Evolutionary conservation across 2,797 vertebrate genomes (phyloP).

Genomic region (Sebastolobus altivelis): DNA sequence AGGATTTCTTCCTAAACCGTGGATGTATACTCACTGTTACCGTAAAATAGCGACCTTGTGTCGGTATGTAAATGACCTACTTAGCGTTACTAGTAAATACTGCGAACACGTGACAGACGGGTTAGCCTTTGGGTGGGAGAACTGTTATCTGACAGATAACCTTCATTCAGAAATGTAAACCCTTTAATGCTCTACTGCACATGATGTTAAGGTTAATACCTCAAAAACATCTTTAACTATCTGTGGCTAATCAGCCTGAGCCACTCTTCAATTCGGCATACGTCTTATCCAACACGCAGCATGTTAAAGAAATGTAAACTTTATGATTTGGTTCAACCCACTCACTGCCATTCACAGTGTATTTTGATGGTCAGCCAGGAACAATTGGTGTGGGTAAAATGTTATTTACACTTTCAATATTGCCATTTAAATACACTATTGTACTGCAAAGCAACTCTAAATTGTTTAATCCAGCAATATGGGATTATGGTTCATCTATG

Average conservation of each 20-base stretch:
- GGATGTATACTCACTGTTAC: neutral
- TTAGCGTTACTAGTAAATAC: neutral
- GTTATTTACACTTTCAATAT: neutral
- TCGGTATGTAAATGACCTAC: neutral
- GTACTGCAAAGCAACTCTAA: neutral
- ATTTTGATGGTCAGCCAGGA: neutral
- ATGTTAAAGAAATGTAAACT: neutral
- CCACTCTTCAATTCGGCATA: neutral
- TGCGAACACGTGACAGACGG: too few species aligned
- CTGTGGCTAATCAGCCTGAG: neutral
- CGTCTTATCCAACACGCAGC: neutral
- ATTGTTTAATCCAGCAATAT: neutral
- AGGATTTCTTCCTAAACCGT: neutral
- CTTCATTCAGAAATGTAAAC: neutral
- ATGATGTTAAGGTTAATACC: fast-evolving
- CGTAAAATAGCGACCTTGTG: neutral
- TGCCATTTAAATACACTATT: neutral
- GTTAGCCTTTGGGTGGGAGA: neutral
- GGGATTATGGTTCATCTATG: neutral
- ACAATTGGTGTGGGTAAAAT: neutral
- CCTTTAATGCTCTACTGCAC: neutral
- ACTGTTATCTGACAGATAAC: neutral
- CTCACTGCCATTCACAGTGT: neutral
- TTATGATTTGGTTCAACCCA: neutral
- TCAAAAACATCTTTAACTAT: neutral